These are phyloP conservation scores for Drosophila asahinai DNA, from an alignment of 1,140 invertebrate genomes.

Conservation along the genomic window DNA sequence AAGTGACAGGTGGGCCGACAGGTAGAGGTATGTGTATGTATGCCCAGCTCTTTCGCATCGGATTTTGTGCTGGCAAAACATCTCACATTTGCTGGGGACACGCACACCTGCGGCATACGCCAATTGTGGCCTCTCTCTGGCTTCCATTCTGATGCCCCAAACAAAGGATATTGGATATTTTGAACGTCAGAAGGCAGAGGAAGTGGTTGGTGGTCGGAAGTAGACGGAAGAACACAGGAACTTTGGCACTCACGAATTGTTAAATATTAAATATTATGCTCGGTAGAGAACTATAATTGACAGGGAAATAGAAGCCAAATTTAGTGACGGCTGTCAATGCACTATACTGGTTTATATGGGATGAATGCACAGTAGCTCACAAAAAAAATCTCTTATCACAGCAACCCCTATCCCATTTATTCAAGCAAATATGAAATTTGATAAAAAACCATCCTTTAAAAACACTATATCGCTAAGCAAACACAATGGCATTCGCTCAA, in stretches of 20 bases:
- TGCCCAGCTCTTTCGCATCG: too few species aligned
- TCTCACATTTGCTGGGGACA: slow-evolving; percentile 42
- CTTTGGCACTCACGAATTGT: neutral
- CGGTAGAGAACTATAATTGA: neutral
- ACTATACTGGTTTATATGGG: neutral
- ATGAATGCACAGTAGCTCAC: neutral
- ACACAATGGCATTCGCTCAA: slow-evolving; percentile 11
- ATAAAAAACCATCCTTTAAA: neutral
- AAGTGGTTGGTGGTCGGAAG: neutral
- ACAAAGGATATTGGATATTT: slow-evolving; percentile 22
- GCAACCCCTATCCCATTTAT: neutral
- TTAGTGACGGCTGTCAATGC: neutral
- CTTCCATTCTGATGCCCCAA: slow-evolving; percentile 6
- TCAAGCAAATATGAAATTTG: neutral
- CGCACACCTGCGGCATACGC: slow-evolving; percentile 27
- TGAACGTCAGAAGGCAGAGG: neutral
- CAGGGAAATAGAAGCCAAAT: neutral
- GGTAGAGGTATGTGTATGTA: neutral
- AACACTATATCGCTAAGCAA: neutral
- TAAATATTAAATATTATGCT: neutral
- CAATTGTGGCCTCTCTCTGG: slow-evolving; percentile 10
- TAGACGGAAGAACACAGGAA: neutral
- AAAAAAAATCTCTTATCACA: neutral
- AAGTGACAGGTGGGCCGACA: slow-evolving; percentile 43
- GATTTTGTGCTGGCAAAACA: slow-evolving; percentile 14